These are phyloP conservation scores for Volucella inflata DNA, from an alignment of 2,888 invertebrate species.

Conservation along the genomic window DNA sequence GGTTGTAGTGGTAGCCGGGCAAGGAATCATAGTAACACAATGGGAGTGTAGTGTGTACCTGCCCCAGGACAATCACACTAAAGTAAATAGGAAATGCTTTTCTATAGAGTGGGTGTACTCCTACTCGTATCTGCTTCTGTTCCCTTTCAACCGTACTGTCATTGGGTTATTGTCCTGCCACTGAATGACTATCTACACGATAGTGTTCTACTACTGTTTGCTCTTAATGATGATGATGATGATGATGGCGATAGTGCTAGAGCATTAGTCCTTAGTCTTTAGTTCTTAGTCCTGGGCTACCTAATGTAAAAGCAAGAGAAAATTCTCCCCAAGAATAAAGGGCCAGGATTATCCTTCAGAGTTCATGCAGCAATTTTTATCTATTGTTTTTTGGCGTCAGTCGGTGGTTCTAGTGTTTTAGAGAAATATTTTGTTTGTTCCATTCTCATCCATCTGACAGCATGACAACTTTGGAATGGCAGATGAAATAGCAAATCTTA, in stretches of 20 bases:
- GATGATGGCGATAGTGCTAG: neutral
- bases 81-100: conserved; percentile 24
- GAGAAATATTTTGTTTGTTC: conserved; percentile 32
- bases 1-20: neutral
- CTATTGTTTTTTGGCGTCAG: conserved; percentile 19
- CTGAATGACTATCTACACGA: conserved; percentile 27
- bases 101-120: neutral
- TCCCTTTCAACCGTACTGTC: conserved; percentile 38
- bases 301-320: neutral
- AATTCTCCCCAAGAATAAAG: conserved; percentile 26
- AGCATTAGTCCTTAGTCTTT: neutral
- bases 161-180: conserved; percentile 51
- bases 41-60: conserved; percentile 25
- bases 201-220: conserved; percentile 4
- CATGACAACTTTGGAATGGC: conserved; percentile 24
- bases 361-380: conserved; percentile 30
- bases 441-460: conserved; percentile 39
- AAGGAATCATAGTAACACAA: neutral
- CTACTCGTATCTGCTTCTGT: conserved; percentile 25
- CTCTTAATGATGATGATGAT: conserved; percentile 15
- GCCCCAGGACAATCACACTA: conserved; percentile 45
- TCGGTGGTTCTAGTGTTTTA: neutral
- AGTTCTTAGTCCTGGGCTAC: neutral
- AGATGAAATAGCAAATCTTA: conserved; percentile 6
- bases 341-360: conserved; percentile 22